phyloP scores from a whole-genome alignment of 2,113 vertebrate genomes.

The Trogon melanurus region DNA sequence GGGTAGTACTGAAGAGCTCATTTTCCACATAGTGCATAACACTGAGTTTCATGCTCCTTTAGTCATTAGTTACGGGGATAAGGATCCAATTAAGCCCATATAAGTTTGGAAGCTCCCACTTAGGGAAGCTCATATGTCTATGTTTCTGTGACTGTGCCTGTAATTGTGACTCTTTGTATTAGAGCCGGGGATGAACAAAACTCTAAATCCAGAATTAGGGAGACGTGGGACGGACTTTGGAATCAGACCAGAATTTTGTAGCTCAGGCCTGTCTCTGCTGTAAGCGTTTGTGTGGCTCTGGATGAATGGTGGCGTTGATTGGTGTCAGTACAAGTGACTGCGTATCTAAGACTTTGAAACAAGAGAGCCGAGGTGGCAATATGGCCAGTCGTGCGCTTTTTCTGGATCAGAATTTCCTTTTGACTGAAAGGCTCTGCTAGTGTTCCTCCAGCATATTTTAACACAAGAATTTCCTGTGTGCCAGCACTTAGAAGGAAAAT shows the following conservation, averaged over 20 bases:
- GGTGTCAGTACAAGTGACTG: neutral
- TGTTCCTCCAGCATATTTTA: neutral
- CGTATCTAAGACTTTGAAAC: neutral
- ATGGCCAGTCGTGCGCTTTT: neutral
- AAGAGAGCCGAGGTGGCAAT: neutral
- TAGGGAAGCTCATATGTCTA: neutral
- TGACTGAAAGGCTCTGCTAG: neutral
- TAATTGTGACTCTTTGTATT: neutral
- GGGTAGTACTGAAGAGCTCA: neutral
- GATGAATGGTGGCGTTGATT: neutral
- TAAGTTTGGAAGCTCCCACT: neutral
- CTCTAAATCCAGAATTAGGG: neutral
- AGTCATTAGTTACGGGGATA: slow-evolving; percentile 29
- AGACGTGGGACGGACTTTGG: neutral
- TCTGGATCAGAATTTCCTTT: neutral
- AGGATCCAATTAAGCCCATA: slow-evolving; percentile 31
- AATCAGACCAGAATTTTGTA: neutral
- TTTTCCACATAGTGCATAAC: neutral
- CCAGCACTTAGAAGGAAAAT: slow-evolving; percentile 23
- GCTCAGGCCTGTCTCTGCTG: neutral
- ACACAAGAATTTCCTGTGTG: slow-evolving; percentile 23
- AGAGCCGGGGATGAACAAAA: neutral
- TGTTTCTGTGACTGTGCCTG: neutral
- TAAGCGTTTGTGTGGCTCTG: neutral
- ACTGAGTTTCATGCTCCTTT: slow-evolving; percentile 24